phyloP scores from a whole-genome alignment of 1,140 invertebrate species.

The Aricia agestis region DNA sequence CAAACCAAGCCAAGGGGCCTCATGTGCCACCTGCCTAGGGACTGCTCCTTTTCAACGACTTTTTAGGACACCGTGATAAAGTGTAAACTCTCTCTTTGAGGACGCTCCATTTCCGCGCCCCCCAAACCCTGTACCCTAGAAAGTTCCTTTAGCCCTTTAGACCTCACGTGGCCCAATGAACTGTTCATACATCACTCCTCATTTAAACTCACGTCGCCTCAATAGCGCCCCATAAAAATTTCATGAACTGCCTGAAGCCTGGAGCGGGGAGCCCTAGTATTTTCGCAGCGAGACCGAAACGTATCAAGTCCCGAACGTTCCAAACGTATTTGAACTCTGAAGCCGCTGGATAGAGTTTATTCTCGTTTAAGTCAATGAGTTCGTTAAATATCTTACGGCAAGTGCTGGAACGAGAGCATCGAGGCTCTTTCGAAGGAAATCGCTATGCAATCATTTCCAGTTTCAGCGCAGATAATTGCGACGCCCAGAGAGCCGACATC shows the following conservation, averaged over 20 bases:
- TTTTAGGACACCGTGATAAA: not conserved
- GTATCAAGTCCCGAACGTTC: not conserved
- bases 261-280: not conserved
- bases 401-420: slow-evolving; percentile 13
- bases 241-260: not conserved
- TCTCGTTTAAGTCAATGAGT: not conserved
- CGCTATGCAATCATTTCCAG: slow-evolving; percentile 15
- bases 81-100: not conserved
- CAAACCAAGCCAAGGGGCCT: no score
- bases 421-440: slow-evolving; percentile 14
- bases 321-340: not conserved
- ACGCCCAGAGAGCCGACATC: not conserved
- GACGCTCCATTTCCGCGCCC: not conserved
- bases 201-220: not conserved
- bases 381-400: not conserved
- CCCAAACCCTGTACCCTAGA: not conserved
- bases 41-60: not conserved
- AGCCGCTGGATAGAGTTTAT: not conserved
- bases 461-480: slow-evolving; percentile 8
- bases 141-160: not conserved
- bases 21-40: not conserved
- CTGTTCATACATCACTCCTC: not conserved
- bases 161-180: not conserved
- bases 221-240: slow-evolving; percentile 9
- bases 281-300: not conserved